Conservation (phyloP, 1,140 invertebrate species). For the Monochamus saltuarius region DNA sequence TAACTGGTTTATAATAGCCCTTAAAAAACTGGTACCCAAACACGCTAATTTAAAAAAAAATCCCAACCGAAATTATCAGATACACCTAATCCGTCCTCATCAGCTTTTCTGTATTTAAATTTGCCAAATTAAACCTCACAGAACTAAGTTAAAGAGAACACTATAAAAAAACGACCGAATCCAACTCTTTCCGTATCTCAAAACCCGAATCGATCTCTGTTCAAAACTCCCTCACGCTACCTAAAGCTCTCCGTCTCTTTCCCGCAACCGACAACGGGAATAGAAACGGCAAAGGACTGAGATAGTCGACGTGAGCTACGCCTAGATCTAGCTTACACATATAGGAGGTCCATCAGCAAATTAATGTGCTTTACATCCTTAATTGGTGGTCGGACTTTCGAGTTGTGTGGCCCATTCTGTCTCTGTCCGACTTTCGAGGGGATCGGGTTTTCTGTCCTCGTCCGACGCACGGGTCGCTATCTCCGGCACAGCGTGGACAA, state of each 20-base stretch:
- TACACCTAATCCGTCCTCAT: constrained; percentile 29
- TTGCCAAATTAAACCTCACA: constrained; percentile 39
- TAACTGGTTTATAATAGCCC: too few species aligned
- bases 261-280: background rate
- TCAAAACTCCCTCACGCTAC: background rate
- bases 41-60: background rate
- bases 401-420: constrained; percentile 49
- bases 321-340: constrained; percentile 39
- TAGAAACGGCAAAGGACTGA: constrained; percentile 4
- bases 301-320: constrained; percentile 6
- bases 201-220: background rate
- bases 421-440: constrained; percentile 28
- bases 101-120: constrained; percentile 38
- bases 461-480: constrained; percentile 34
- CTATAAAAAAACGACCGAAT: constrained; percentile 24
- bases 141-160: constrained; percentile 18
- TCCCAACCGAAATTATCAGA: background rate
- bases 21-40: background rate
- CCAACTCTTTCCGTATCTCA: constrained; percentile 33
- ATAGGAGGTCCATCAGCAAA: constrained; percentile 50
- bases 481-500: constrained; percentile 49
- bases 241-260: background rate
- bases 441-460: constrained; percentile 23
- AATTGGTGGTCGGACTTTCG: constrained; percentile 51
- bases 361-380: constrained; percentile 54